Base-by-base conservation (phyloP, 1,140 invertebrate species). In the Colletes latitarsis region DNA sequence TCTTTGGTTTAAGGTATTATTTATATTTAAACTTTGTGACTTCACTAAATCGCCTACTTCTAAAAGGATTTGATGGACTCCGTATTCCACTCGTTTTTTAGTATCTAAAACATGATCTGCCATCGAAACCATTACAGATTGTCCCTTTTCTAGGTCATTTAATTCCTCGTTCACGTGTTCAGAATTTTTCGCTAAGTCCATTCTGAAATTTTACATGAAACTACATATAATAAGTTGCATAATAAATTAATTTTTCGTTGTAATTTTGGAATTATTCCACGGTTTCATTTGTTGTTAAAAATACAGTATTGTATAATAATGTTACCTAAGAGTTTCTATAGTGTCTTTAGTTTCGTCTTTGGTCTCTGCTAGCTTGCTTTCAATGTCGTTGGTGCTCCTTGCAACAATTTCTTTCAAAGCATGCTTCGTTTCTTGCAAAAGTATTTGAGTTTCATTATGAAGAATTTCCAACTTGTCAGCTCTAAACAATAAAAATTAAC, bases 101-200 rank as follows among this genome's bases (percentile, higher is more conserved):
- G 96, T 97, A 63, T 97, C 97, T 84, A 98, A 90, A 6, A 98
- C 96, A 86, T 96, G 96, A 92, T 98, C 97, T 0, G 96, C 96
- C 74, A 97, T 98, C 90, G 97, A 96, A 53, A 97, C 94, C 92
- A 98, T 94, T 1, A 98, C 95, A 71, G 96, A 95, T 86, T 98
- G 97, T 52, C 97, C 95, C 88, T 97, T 97, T 9, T 95, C 94
- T 55, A 98, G 90, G 3, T 93, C 90, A 43, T 93, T 91, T 15
- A 94, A 81, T 21, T 94, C 93, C 53, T 94, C 89, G 68, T 92
- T 93, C 52, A 94, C 88, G 10, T 88, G 91, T 46, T 93, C 90
- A 0, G 92, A 92, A 30, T 92, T 93, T 52, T 92, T 91, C 8
- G 89, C 90, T 19, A 93, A 14, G 30, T 92, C 90, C 60, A 85